A percentile compares a stretch with the other conserved stretches of the same genome.
These are phyloP conservation scores for Tonatia bakeri DNA, from an alignment of 2,113 vertebrate species.

Conservation along the genomic window DNA sequence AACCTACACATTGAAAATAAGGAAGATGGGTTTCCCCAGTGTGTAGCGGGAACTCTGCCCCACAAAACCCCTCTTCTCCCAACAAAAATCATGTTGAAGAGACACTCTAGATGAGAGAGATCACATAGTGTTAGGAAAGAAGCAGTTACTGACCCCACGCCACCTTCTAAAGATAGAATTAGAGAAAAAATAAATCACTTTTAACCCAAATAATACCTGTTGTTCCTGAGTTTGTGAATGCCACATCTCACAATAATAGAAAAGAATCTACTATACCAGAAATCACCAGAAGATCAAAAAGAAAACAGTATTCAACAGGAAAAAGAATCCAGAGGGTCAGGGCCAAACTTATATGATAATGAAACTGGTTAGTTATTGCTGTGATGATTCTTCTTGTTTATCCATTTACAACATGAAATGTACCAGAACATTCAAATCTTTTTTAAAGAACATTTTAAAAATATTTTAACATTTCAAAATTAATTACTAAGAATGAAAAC, in stretches of 20 bases:
- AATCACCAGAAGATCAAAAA: neutral
- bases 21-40: neutral
- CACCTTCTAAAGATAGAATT: slow-evolving; percentile 14
- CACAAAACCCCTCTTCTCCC: neutral
- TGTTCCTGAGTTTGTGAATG: neutral
- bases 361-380: neutral
- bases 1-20: neutral
- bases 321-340: neutral
- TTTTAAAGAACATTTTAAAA: neutral
- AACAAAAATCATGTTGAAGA: neutral
- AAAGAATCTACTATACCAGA: neutral
- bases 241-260: neutral
- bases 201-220: neutral
- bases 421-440: neutral
- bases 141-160: neutral
- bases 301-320: neutral
- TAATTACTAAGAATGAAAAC: neutral
- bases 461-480: neutral
- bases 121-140: neutral
- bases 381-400: neutral
- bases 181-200: slow-evolving; percentile 16
- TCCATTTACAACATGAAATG: neutral
- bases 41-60: neutral
- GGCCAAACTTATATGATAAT: neutral
- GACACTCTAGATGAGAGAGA: neutral